Conservation (phyloP, 2,888 invertebrate genomes). For the Apotomis capreana region DNA sequence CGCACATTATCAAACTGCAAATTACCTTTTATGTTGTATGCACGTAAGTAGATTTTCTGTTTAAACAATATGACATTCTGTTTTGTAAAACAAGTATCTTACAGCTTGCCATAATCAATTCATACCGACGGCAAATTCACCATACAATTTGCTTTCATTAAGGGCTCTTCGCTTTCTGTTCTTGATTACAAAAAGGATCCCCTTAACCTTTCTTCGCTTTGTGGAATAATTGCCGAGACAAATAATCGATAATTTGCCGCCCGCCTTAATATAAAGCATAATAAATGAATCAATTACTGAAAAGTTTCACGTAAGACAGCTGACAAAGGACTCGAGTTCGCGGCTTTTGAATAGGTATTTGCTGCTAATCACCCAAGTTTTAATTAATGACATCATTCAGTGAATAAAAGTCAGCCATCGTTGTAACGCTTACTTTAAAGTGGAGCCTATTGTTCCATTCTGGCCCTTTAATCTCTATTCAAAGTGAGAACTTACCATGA, state of each 20-base stretch:
- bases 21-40: no score
- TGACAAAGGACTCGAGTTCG: conserved; percentile 61
- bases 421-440: conserved; percentile 39
- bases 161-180: conserved; percentile 32
- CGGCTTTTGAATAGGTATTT: conserved; percentile 61
- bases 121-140: conserved; percentile 12
- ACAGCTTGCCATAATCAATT: background rate
- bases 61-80: no score
- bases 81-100: background rate
- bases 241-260: conserved; percentile 58
- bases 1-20: no score
- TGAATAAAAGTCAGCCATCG: conserved; percentile 59
- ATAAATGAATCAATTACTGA: conserved; percentile 65
- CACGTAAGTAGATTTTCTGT: no score
- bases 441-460: conserved; percentile 33
- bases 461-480: conserved; percentile 34
- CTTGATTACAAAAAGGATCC: conserved; percentile 37
- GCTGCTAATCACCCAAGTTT: conserved; percentile 72
- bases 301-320: conserved; percentile 54
- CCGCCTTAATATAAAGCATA: conserved; percentile 55
- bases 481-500: conserved; percentile 12
- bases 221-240: conserved; percentile 45
- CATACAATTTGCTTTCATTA: conserved; percentile 33
- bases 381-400: conserved; percentile 68
- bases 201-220: conserved; percentile 22